Percentiles rank a stretch among this genome's conserved stretches.
Evolutionary conservation across 2,797 vertebrate species (phyloP).

Genomic region (Oryzias sinensis): DNA sequence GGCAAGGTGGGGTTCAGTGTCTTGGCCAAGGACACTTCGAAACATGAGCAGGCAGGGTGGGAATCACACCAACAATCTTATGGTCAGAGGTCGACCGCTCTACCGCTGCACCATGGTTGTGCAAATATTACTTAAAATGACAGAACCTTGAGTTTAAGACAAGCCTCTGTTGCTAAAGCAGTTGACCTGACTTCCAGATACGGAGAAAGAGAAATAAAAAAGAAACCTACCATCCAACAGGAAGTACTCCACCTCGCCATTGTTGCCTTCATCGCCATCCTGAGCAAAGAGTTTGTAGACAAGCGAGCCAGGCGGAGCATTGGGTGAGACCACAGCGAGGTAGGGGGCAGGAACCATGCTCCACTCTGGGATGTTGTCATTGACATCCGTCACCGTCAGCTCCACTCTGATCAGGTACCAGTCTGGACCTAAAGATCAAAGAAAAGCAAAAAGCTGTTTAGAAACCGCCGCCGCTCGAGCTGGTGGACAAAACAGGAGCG

Average conservation of each 20-base stretch:
- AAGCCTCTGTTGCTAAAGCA: no score
- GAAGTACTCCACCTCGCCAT: conserved; percentile 86
- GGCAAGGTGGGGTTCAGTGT: no score
- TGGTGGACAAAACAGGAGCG: no score
- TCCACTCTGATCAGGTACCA: conserved; percentile 83
- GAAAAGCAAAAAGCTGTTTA: background rate
- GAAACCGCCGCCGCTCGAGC: no score
- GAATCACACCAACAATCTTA: no score
- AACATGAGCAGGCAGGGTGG: no score
- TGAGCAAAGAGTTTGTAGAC: conserved; percentile 84
- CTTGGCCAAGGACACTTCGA: no score
- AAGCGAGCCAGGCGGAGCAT: conserved; percentile 68
- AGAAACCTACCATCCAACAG: conserved; percentile 81
- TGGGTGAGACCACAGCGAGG: conserved; percentile 81
- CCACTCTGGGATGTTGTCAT: conserved; percentile 87
- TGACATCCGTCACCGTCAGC: conserved; percentile 83
- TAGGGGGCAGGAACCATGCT: conserved; percentile 83
- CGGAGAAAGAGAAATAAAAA: background rate
- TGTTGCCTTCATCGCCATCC: conserved; percentile 84
- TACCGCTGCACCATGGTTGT: no score
- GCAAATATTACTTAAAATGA: no score
- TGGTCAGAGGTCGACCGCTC: no score
- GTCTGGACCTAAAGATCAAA: conserved; percentile 72
- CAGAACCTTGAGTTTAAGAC: no score
- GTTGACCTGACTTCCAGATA: background rate